These are phyloP conservation scores for Globia sparganii DNA, from an alignment of 2,888 invertebrate genomes.

Conservation along the genomic window DNA sequence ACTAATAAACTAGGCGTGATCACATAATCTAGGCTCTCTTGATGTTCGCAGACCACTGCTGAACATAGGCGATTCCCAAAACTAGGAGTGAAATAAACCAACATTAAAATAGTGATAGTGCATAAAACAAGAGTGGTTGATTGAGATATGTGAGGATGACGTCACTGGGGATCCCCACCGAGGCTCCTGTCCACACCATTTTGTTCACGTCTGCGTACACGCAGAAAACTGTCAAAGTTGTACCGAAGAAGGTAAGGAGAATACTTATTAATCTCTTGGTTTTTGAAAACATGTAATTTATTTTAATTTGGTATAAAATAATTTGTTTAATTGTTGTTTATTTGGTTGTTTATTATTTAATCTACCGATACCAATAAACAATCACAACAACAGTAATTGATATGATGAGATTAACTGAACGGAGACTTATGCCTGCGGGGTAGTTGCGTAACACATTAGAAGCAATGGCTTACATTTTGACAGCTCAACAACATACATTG, in stretches of 20 bases:
- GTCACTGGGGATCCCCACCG: conserved; percentile 87
- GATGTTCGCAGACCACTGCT: not conserved
- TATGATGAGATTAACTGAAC: not conserved
- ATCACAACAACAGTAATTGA: not conserved
- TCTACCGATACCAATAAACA: not conserved
- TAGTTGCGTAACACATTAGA: not conserved
- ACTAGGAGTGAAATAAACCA: not conserved
- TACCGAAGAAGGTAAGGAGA: conserved; percentile 79
- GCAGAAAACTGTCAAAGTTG: conserved; percentile 77
- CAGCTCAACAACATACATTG: not conserved
- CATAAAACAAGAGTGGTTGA: conserved; percentile 7
- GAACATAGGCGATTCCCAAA: not conserved
- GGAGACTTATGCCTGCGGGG: not conserved
- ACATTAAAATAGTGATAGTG: conserved; percentile 37
- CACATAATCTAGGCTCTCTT: no score
- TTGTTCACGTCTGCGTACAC: conserved; percentile 85
- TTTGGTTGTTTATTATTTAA: not conserved
- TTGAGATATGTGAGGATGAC: conserved; percentile 77
- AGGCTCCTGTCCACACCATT: conserved; percentile 87
- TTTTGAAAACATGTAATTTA: not conserved
- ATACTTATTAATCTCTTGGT: not conserved
- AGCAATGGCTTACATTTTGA: not conserved
- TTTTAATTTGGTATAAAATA: not conserved
- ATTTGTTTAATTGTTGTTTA: not conserved
- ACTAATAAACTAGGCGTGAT: not conserved